Base-by-base conservation (phyloP, 2,888 invertebrate species). In the Tinea semifulvella region DNA sequence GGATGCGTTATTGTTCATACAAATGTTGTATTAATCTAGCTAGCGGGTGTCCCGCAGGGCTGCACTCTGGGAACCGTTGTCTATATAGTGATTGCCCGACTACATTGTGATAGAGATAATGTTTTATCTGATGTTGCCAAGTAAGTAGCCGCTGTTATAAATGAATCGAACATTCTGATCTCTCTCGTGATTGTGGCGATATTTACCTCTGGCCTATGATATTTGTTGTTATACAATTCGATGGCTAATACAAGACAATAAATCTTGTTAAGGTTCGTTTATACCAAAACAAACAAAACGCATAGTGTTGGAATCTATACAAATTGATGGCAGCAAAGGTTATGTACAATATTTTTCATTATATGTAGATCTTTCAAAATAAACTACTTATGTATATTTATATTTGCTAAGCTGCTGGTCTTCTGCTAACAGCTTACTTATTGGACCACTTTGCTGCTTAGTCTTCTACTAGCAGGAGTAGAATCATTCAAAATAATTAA, bases 21-120 rank as follows among this genome's bases (percentile, higher is more conserved):
- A 40, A 40, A 40, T 40, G 22, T 40, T 40, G 14, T 40, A 40
- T 36, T 36, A 36, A 36, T 40, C 40, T 40, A 17, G 2, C 22
- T 17, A 16, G 17, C 42, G 26, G 49, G 52, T 44, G 50, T 50
- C 50, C 53, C 53, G 53, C 52, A 47, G 51, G 51, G 52, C 47
- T 27, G 40, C 50, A 43, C 49, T 50, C 46, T 51, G 43, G 49
- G 45, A 25, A 25, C 42, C 26, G 27, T 42, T 36, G 36, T 36
- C 36, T 36, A 36, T 18, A 36, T 18, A 13, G 16, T 26, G 42
- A 42, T 42, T 26, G 27, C 26, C n/a, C 27, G 42, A n/a, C 27
- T 42, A 35, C 35, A 35, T 35, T 11, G 22, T 10, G 19, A 42
- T 25, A 25, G 14, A 13, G 26, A 13, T 22, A 26, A 42, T 42